phyloP scores from a whole-genome alignment of 2,797 vertebrate genomes.

The Rhinella marina region DNA sequence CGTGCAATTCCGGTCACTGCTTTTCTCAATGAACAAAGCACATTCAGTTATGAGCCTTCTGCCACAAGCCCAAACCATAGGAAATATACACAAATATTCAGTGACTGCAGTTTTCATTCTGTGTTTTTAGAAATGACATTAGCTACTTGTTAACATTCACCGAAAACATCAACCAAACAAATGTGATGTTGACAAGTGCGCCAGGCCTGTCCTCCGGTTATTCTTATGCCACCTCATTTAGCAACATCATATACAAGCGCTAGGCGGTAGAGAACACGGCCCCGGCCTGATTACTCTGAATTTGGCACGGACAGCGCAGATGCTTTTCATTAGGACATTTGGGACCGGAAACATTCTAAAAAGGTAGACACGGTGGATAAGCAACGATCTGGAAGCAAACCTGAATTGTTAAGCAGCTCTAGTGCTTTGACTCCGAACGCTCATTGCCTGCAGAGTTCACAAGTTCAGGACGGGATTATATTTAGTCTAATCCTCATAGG shows the following conservation, averaged over 20 bases:
- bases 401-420: conserved; percentile 53
- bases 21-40: conserved; percentile 50
- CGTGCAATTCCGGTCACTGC: conserved; percentile 61
- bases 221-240: conserved; percentile 55
- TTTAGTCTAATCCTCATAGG: conserved; percentile 52
- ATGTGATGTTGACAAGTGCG: conserved; percentile 30
- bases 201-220: neutral
- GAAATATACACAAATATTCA: neutral
- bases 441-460: conserved; percentile 39
- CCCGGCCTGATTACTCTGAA: conserved; percentile 70
- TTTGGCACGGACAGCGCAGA: conserved; percentile 63
- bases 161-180: neutral
- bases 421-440: conserved; percentile 29
- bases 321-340: conserved; percentile 63
- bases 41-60: conserved; percentile 66
- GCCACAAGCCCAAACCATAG: conserved; percentile 6
- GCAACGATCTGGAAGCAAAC: conserved; percentile 54
- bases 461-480: conserved; percentile 59
- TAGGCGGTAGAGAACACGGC: conserved; percentile 63
- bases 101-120: no score
- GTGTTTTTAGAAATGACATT: neutral
- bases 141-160: conserved; percentile 2
- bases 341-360: conserved; percentile 63
- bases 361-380: conserved; percentile 28
- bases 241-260: conserved; percentile 57